Evolutionary conservation across 1,140 invertebrate genomes (phyloP).

Genomic region (Danaus melanippus): DNA sequence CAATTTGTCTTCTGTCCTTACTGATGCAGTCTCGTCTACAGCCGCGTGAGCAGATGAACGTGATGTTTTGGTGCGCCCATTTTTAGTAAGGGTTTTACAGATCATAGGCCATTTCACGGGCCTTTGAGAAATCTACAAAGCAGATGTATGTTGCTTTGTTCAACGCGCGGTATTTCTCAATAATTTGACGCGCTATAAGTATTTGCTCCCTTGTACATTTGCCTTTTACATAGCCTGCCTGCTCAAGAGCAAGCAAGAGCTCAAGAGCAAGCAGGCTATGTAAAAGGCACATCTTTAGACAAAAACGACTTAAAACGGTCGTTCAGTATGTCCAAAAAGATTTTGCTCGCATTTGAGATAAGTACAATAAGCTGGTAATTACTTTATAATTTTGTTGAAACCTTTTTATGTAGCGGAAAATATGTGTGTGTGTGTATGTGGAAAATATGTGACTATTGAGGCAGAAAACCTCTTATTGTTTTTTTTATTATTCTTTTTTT

Average conservation of each 20-base stretch:
- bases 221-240: neutral
- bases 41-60: neutral
- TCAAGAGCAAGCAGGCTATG: no score
- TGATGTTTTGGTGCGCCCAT: neutral
- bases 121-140: neutral
- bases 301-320: neutral
- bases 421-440: no score
- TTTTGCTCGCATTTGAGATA: neutral
- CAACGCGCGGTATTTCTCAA: neutral
- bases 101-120: neutral
- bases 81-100: neutral
- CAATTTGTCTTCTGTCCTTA: neutral
- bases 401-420: no score
- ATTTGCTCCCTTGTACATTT: neutral
- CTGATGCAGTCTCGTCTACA: neutral
- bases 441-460: no score
- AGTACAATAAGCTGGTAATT: neutral
- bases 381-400: neutral
- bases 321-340: neutral
- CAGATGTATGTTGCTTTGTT: neutral
- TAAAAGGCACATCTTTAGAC: neutral
- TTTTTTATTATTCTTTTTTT: no score
- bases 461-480: no score
- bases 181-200: neutral
- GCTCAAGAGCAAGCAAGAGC: neutral